These are phyloP conservation scores for Percopsis omiscomaycus DNA, from an alignment of 2,797 vertebrate genomes.

Conservation along the genomic window DNA sequence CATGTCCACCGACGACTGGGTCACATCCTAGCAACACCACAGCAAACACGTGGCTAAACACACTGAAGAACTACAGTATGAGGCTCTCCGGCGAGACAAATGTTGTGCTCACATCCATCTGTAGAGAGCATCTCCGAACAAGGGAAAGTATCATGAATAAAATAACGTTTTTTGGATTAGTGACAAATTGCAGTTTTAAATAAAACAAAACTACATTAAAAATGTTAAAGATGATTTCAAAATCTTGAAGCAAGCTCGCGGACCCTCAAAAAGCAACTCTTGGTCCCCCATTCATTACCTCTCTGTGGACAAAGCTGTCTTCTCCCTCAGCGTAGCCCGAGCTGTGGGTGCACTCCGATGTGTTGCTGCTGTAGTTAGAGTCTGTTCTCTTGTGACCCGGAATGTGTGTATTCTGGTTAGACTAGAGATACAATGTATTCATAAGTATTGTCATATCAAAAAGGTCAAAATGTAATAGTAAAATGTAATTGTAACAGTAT, in stretches of 20 bases:
- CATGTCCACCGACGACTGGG: conserved; percentile 81
- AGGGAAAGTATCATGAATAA: too few relatives aligned
- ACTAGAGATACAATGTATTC: background rate
- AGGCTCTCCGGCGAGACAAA: too few relatives aligned
- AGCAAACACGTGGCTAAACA: conserved; percentile 5
- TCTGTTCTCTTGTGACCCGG: conserved; percentile 82
- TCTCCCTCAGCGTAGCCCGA: conserved; percentile 85
- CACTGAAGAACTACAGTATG: too few relatives aligned
- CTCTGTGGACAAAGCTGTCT: conserved; percentile 72
- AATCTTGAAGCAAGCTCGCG: too few relatives aligned
- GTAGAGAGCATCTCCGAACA: too few relatives aligned
- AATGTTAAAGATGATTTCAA: too few relatives aligned
- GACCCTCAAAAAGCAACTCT: too few relatives aligned
- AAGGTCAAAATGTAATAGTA: background rate
- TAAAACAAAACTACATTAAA: too few relatives aligned
- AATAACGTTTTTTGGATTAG: too few relatives aligned
- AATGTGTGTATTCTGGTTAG: conserved; percentile 78
- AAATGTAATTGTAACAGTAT: too few relatives aligned
- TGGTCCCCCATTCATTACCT: conserved; percentile 72
- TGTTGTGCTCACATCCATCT: too few relatives aligned
- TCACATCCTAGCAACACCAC: conserved; percentile 69
- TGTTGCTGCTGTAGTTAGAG: conserved; percentile 89
- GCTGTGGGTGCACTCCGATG: conserved; percentile 86
- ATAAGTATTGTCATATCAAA: background rate
- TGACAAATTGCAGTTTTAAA: too few relatives aligned